phyloP scores from a whole-genome alignment of 2,797 vertebrate genomes.

The Lerista edwardsae region DNA sequence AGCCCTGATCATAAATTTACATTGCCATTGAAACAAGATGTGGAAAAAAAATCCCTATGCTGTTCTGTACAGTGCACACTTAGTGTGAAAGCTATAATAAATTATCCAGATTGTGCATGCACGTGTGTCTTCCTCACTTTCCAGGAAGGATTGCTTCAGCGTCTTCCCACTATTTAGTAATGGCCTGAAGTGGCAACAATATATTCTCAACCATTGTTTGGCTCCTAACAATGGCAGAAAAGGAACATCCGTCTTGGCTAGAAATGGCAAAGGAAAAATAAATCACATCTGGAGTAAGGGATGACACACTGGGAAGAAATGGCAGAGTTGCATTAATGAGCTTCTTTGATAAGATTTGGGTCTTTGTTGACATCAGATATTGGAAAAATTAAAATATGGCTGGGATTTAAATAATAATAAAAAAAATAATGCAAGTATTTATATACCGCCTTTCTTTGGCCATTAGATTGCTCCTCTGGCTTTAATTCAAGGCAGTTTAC shows the following conservation, averaged over 20 bases:
- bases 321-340: not conserved
- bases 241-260: not conserved
- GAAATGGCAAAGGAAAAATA: not conserved
- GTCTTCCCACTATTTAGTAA: not conserved
- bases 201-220: slow-evolving; percentile 23
- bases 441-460: too few species aligned
- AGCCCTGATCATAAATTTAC: not conserved
- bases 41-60: not conserved
- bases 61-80: not conserved
- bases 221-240: slow-evolving; percentile 2
- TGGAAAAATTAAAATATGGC: not conserved
- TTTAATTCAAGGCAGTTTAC: too few species aligned
- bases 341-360: not conserved
- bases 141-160: not conserved
- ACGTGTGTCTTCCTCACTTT: accelerated
- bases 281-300: not conserved
- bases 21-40: not conserved
- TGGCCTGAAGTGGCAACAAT: not conserved
- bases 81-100: not conserved
- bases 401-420: not conserved
- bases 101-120: too few species aligned
- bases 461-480: too few species aligned
- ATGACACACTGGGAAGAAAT: not conserved
- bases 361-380: not conserved
- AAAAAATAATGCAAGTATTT: too few species aligned